These are phyloP conservation scores for Okapia johnstoni DNA, from an alignment of 2,113 vertebrate genomes.

Conservation along the genomic window DNA sequence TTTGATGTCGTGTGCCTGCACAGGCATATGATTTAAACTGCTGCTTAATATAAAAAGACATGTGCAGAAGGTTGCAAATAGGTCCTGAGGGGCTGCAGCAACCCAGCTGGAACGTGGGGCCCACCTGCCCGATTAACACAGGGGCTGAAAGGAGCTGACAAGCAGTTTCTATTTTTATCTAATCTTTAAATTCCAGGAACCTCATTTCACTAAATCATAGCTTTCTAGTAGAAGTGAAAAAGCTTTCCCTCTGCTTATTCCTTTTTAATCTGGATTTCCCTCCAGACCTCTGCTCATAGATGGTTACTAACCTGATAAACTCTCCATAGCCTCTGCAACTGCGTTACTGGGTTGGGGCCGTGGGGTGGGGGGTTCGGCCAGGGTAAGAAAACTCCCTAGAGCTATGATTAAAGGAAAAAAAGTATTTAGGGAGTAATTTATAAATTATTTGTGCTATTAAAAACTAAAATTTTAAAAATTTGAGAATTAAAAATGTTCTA, in stretches of 20 bases:
- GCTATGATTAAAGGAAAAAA: background rate
- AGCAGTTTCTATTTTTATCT: constrained; percentile 61
- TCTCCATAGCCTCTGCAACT: background rate
- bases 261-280: constrained; percentile 5
- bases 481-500: background rate
- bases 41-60: background rate
- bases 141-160: constrained; percentile 43
- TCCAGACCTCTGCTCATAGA: background rate
- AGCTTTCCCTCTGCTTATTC: constrained; percentile 9
- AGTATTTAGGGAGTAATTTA: background rate
- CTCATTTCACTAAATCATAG: constrained; percentile 54
- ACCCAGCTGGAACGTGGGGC: background rate
- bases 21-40: background rate
- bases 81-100: background rate
- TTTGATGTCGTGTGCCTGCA: background rate
- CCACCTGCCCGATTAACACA: constrained; percentile 7
- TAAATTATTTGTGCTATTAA: background rate
- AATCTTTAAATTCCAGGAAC: constrained; percentile 50
- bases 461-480: background rate
- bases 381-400: background rate
- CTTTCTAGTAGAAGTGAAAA: background rate
- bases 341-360: background rate
- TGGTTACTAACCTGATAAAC: background rate
- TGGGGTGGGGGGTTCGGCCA: fast-evolving
- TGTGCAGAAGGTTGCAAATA: background rate